A percentile compares a stretch with the other conserved stretches of the same genome.
Conservation (phyloP, 2,888 invertebrate genomes). For the Crossocerus cetratus region DNA sequence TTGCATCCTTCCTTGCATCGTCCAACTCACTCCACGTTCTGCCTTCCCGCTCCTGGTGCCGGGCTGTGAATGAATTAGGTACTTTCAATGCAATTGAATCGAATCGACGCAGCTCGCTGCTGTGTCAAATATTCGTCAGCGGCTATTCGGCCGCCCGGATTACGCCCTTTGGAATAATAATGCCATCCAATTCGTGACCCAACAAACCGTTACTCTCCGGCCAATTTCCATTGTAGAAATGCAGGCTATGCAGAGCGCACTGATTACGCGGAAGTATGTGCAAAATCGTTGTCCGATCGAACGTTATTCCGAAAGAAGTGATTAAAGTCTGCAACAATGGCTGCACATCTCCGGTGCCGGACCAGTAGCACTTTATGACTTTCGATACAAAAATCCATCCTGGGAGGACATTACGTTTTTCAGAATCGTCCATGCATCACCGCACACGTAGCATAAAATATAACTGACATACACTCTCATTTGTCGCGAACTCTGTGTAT, state of each 20-base stretch:
- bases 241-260: slow-evolving; percentile 19
- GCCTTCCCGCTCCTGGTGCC: background rate
- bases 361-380: too few species aligned
- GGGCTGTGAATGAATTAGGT: slow-evolving; percentile 58
- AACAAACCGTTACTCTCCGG: slow-evolving; percentile 28
- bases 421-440: too few species aligned
- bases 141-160: slow-evolving; percentile 43
- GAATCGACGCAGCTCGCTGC: slow-evolving; percentile 51
- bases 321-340: too few species aligned
- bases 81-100: slow-evolving; percentile 68
- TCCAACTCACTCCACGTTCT: background rate
- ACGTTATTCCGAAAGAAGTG: slow-evolving; percentile 8
- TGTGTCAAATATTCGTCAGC: slow-evolving; percentile 62
- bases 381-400: too few species aligned
- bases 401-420: too few species aligned
- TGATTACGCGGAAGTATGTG: slow-evolving; percentile 34
- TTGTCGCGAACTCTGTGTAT: too few species aligned
- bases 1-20: background rate
- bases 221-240: slow-evolving; percentile 48
- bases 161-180: slow-evolving; percentile 67
- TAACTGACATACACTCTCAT: too few species aligned
- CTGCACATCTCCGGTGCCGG: too few species aligned
- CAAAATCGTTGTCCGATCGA: slow-evolving; percentile 39
- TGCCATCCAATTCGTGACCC: slow-evolving; percentile 56
- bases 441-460: too few species aligned